These are phyloP conservation scores for Antitype chi DNA, from an alignment of 2,888 invertebrate genomes.

Conservation along the genomic window DNA sequence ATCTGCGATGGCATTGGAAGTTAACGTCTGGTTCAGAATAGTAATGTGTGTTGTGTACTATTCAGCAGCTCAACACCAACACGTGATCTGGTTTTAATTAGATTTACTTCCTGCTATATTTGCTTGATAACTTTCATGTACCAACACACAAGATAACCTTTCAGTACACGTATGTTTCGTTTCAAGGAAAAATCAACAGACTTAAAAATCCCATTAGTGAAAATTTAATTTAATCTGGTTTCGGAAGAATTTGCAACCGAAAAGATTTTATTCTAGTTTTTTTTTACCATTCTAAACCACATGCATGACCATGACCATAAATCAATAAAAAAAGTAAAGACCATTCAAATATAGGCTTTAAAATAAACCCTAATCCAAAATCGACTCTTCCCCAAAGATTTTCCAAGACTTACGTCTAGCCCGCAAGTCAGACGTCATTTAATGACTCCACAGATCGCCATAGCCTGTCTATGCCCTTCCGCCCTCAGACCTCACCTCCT, in stretches of 20 bases:
- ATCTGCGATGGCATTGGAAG: conserved; percentile 52
- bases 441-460: conserved; percentile 59
- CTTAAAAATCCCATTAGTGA: neutral
- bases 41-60: conserved; percentile 56
- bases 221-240: neutral
- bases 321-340: neutral
- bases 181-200: neutral
- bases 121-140: conserved; percentile 40
- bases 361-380: neutral
- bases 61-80: conserved; percentile 51
- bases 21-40: conserved; percentile 58
- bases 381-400: conserved; percentile 13
- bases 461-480: conserved; percentile 77
- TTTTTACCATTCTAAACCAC: neutral
- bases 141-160: conserved; percentile 21
- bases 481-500: conserved; percentile 67
- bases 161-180: conserved; percentile 4
- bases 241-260: neutral
- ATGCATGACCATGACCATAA: neutral
- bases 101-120: conserved; percentile 72
- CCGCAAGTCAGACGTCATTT: conserved; percentile 37
- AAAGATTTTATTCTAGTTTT: too few relatives aligned
- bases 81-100: conserved; percentile 77
- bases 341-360: too few relatives aligned
- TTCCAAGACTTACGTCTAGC: conserved; percentile 15